Base-by-base conservation (phyloP, 1,140 invertebrate species). In the Drosophila dunni region DNA sequence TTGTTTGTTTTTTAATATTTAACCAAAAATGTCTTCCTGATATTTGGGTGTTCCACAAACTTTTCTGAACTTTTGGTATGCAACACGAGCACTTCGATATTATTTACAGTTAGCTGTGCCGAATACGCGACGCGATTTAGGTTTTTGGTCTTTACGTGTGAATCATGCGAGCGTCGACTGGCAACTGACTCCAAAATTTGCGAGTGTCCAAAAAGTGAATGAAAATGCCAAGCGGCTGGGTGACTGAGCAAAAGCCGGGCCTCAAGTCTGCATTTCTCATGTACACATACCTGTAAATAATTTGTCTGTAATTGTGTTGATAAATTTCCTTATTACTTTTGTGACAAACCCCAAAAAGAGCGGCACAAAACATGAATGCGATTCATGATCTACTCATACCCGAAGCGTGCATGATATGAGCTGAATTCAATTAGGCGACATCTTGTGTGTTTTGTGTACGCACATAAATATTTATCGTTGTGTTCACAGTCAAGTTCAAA, bases 341-440 rank as follows among this genome's bases (percentile, higher is more conserved):
- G 36, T n/a, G 63, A 60, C 60, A 75, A 75, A 33, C 58, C 71
- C 42, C 15, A 29, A 29, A 46, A 62, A 34, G 29, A 50, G 11
- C 9, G 17, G 5, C 20, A 57, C 67, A 34, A 53, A 40, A 40
- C 53, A 38, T 42, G 54, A 75, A 56, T 64, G 33, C 13, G 34
- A 24, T 62, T 44, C 58, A 17, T 8, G 8, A 36, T 15, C 10
- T n/a, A 38, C 24, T 5, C 24, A 29, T 42, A 17, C 17, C 5
- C 24, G 24, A 1, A 29, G 1, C 17, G 17, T 61, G 15, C 20
- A 58, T 51, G 6, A 61, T 50, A 13, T 76, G 76, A 76, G 48
- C 67, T 62, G 67, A 76, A 81, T 85, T 63, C 75, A 79, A 85
- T 86, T 66, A 69, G 75, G 24, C 71, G 69, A 81, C 20, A 63